Percentiles rank a stretch among this genome's conserved stretches.
phyloP scores from a whole-genome alignment of 2,797 vertebrate species.

The Urocyon cinereoargenteus region DNA sequence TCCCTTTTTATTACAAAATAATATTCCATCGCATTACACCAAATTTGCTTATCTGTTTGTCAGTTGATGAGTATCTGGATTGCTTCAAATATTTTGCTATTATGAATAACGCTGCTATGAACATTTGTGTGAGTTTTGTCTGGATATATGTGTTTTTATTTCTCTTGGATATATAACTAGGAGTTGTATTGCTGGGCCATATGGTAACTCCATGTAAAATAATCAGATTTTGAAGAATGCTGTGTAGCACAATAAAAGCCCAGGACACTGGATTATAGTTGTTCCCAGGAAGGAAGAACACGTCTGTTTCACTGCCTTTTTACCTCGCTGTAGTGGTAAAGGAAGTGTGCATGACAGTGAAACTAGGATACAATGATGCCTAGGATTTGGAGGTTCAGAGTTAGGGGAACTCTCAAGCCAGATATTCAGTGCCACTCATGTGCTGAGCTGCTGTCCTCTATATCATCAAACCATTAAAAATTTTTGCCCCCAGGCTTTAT shows the following conservation, averaged over 20 bases:
- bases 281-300: background rate
- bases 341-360: fast-evolving
- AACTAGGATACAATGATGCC: background rate
- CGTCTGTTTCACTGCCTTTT: background rate
- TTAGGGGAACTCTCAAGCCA: background rate
- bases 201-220: background rate
- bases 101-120: background rate
- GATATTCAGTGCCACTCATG: background rate
- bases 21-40: background rate
- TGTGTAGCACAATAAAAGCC: background rate
- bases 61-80: background rate
- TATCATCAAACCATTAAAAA: background rate
- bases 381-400: background rate
- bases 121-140: background rate
- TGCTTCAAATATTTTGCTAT: background rate
- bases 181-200: background rate
- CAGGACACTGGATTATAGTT: background rate
- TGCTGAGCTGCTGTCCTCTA: background rate
- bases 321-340: background rate
- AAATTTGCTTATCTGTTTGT: background rate
- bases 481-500: background rate
- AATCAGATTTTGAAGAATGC: background rate
- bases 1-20: background rate
- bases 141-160: background rate
- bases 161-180: background rate